Percentiles rank a stretch among this genome's conserved stretches.
Evolutionary conservation across 1,140 invertebrate genomes (phyloP).

Genomic region (Lepidotrigona ventralis): DNA sequence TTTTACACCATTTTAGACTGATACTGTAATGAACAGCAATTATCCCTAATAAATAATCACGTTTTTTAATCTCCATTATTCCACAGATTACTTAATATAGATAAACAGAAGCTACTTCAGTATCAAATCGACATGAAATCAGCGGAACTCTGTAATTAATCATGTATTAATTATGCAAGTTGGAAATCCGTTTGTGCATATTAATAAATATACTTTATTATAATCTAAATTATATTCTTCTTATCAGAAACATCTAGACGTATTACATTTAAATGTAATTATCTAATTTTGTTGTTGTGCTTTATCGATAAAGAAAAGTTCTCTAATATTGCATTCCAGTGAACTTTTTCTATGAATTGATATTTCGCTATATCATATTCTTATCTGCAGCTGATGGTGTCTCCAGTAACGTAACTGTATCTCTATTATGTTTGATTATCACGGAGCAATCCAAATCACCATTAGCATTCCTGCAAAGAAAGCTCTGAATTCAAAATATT

Average conservation of each 20-base stretch:
- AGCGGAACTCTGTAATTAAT: background rate
- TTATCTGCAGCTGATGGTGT: background rate
- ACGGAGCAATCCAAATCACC: background rate
- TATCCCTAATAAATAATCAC: conserved; percentile 18
- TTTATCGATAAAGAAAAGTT: conserved; percentile 2
- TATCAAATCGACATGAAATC: background rate
- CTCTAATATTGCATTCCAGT: background rate
- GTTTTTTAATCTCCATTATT: background rate
- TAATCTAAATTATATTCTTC: background rate
- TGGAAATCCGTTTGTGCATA: background rate
- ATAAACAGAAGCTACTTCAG: background rate
- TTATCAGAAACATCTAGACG: conserved; percentile 12
- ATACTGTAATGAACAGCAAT: background rate
- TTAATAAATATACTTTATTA: background rate
- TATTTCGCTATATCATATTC: background rate
- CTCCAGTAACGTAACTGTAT: background rate
- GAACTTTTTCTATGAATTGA: background rate
- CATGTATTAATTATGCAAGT: conserved; percentile 16
- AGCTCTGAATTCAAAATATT: background rate
- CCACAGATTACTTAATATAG: background rate
- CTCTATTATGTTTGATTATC: background rate
- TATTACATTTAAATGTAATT: background rate
- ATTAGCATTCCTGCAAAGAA: background rate
- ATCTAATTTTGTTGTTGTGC: background rate
- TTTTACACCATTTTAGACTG: background rate